These are phyloP conservation scores for Rhadinocentrus ornatus DNA, from an alignment of 2,797 vertebrate species.

Conservation along the genomic window DNA sequence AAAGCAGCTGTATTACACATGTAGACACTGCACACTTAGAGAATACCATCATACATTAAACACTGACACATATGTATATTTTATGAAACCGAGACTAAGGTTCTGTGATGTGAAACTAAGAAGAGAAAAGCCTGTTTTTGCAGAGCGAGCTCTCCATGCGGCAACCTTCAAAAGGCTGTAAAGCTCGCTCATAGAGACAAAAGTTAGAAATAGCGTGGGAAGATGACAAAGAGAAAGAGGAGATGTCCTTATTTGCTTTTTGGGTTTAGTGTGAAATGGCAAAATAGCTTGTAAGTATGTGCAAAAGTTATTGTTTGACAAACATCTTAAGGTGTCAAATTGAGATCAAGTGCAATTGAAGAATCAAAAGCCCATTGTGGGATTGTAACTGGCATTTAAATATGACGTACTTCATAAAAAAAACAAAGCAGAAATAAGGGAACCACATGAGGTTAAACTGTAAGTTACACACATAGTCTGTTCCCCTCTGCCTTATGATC, in stretches of 20 bases:
- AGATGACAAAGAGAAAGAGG: slow-evolving; percentile 39
- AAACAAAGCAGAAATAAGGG: too few relatives aligned
- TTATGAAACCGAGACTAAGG: slow-evolving; percentile 42
- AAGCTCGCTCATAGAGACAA: slow-evolving; percentile 29
- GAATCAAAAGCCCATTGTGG: too few relatives aligned
- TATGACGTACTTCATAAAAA: too few relatives aligned
- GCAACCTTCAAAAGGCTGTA: slow-evolving; percentile 56
- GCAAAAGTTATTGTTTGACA: not conserved
- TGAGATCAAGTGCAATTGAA: not conserved
- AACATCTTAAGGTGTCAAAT: not conserved
- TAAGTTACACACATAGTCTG: not conserved
- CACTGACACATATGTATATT: slow-evolving; percentile 41
- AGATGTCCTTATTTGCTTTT: slow-evolving; percentile 40
- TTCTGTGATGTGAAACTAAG: slow-evolving; percentile 43
- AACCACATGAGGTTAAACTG: not conserved
- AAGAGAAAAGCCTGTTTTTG: slow-evolving; percentile 37
- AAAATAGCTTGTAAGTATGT: slow-evolving; percentile 3
- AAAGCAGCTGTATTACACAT: not conserved
- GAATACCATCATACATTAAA: slow-evolving; percentile 6
- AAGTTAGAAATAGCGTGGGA: slow-evolving; percentile 58
- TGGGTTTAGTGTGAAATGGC: slow-evolving; percentile 3
- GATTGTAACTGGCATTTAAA: too few relatives aligned
- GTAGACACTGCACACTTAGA: not conserved
- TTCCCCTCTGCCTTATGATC: too few relatives aligned
- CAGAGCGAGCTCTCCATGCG: slow-evolving; percentile 8